Evolutionary conservation across 2,888 invertebrate genomes (phyloP).

Genomic region (Xestia c-nigrum): DNA sequence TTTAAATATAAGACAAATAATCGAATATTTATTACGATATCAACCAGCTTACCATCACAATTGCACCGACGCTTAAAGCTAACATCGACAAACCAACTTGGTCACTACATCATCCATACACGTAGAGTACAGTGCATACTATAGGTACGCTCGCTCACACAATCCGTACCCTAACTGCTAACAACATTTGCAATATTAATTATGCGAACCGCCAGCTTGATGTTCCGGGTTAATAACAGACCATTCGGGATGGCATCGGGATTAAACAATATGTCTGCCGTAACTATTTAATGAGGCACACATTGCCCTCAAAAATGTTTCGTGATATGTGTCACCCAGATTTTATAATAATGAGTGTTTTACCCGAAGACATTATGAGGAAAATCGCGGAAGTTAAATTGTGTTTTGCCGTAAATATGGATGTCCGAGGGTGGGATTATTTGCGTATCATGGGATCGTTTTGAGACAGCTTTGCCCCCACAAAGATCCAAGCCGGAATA

Average conservation of each 20-base stretch:
- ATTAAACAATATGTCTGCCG: constrained; percentile 82
- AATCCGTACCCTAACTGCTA: constrained; percentile 81
- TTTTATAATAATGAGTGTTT: constrained; percentile 44
- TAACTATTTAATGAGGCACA: constrained; percentile 82
- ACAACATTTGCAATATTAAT: constrained; percentile 90
- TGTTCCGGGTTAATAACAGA: constrained; percentile 83
- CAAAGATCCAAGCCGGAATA: neutral
- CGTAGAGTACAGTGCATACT: neutral
- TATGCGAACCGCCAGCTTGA: constrained; percentile 80
- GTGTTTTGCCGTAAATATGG: constrained; percentile 23
- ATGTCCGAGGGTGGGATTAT: neutral
- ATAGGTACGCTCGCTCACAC: constrained; percentile 61
- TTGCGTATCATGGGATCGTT: neutral
- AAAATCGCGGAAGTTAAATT: constrained; percentile 40
- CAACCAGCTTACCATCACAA: neutral
- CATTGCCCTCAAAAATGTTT: constrained; percentile 68
- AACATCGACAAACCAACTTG: neutral
- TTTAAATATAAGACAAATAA: neutral
- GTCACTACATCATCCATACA: constrained; percentile 3
- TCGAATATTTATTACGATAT: neutral
- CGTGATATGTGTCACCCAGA: constrained; percentile 53
- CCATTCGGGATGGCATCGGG: constrained; percentile 79
- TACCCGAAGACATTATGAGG: constrained; percentile 5
- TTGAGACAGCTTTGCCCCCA: neutral
- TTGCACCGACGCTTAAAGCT: constrained; percentile 31